Conservation (phyloP, 2,888 invertebrate genomes). For the Oxytorus armatus region DNA sequence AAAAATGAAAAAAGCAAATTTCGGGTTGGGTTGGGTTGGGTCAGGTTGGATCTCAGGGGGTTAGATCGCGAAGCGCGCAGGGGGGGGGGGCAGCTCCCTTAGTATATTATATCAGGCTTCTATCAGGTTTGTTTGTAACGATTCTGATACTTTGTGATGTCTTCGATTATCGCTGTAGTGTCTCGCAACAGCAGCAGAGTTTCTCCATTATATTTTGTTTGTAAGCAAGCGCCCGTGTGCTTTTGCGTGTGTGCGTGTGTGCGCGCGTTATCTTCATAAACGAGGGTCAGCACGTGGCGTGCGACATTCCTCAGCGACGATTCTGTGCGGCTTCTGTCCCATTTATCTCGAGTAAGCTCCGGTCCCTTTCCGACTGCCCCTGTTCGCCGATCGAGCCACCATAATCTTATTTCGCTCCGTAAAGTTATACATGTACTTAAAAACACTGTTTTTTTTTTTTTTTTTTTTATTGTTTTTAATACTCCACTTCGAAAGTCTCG, state of each 20-base stretch:
- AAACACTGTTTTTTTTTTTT: too few relatives aligned
- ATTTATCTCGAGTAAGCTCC: slow-evolving; percentile 58
- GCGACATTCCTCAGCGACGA: slow-evolving; percentile 61
- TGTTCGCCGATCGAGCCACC: too few relatives aligned
- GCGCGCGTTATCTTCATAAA: slow-evolving; percentile 51
- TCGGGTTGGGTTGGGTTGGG: too few relatives aligned
- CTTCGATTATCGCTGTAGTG: slow-evolving; percentile 43
- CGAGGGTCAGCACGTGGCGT: slow-evolving; percentile 65
- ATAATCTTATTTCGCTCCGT: slow-evolving; percentile 1
- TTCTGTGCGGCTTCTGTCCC: slow-evolving; percentile 55
- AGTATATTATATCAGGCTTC: not conserved
- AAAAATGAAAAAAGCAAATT: too few relatives aligned
- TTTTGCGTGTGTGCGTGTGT: not conserved
- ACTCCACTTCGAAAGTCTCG: too few relatives aligned
- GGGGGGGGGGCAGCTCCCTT: too few relatives aligned
- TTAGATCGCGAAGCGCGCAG: too few relatives aligned
- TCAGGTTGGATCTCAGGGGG: too few relatives aligned
- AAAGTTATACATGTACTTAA: too few relatives aligned
- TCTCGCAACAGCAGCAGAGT: slow-evolving; percentile 14
- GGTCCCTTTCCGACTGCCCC: not conserved
- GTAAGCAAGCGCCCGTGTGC: not conserved
- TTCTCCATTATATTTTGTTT: not conserved
- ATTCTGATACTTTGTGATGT: slow-evolving; percentile 9
- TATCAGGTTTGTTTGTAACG: not conserved
- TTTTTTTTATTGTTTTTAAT: too few relatives aligned